Base-by-base conservation (phyloP, 1,140 invertebrate genomes). In the Armadillidium nasatum region DNA sequence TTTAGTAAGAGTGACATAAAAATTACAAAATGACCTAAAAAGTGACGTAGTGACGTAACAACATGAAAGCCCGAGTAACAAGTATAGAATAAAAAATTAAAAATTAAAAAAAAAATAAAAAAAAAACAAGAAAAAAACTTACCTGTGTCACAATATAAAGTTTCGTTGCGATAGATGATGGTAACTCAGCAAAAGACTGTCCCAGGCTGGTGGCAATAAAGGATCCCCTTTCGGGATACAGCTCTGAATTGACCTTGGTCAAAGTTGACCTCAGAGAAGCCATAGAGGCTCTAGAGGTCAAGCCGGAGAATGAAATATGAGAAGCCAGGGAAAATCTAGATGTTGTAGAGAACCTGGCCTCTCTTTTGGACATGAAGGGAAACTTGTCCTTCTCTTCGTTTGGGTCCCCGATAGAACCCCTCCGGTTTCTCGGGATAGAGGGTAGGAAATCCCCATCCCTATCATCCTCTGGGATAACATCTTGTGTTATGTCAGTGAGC, bases 111-210 rank as follows among this genome's bases (percentile, higher is more conserved):
- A 15, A 11, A n/a, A 71, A 71, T 19, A 7, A 54, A 44, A 22
- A 60, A 44, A 72, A 21, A 45, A 10, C 22, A n/a, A 7, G 0
- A 10, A 19, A 4, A 10, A 11, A 3, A 75, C 79, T 71, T 44
- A 80, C 79, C 79, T 80, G 79, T 10, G 79, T 80, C 33, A 80
- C 77, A 46, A 80, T 80, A 72, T 80, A 80, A 50, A 76, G 76
- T 60, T 80, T 80, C 3, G 43, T 69, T 19, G 79, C 79, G 66
- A 80, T 69, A 13, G 44, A 44, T 4, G 11, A 1, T 10, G 79
- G 76, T 33, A 80, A 33, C 15, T 78, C 77, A 21, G 79, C 79
- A 23, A 80, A 67, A 68, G 79, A 80, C 2, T 80, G 79, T 9
- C 79, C 77, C 43, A 78, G 45, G 76, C 77, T 78, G 44, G 44